These are phyloP conservation scores for Cataglyphis hispanica DNA, from an alignment of 1,140 invertebrate genomes.

Conservation along the genomic window DNA sequence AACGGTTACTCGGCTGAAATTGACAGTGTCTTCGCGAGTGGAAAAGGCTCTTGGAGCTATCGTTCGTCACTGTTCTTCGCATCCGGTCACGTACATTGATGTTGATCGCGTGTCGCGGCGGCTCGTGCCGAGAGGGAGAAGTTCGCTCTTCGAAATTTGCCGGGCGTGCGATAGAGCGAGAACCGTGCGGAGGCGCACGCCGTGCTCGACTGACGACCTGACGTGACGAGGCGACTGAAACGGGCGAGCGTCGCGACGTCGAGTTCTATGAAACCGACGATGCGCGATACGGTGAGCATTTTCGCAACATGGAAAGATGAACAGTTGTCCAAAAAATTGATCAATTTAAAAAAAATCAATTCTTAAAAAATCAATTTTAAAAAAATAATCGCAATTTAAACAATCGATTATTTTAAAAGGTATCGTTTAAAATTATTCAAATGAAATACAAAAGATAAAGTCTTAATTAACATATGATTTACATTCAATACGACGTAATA, in stretches of 20 bases:
- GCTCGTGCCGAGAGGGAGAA: slow-evolving; percentile 21
- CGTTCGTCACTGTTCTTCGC: slow-evolving; percentile 37
- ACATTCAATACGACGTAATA: neutral
- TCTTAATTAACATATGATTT: neutral
- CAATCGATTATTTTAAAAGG: neutral
- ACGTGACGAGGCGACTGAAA: slow-evolving; percentile 29
- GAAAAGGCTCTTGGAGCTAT: slow-evolving; percentile 19
- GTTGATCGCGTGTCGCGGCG: slow-evolving; percentile 47
- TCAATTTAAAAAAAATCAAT: too few relatives aligned
- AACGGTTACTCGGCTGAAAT: neutral
- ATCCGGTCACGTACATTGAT: slow-evolving; percentile 49
- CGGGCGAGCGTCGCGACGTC: slow-evolving; percentile 42
- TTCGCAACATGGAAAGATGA: neutral
- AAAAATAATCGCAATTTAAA: neutral
- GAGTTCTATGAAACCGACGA: neutral
- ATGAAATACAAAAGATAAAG: neutral
- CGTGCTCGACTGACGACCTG: slow-evolving; percentile 70
- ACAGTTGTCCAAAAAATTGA: neutral
- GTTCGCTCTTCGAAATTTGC: neutral
- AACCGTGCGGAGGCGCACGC: slow-evolving; percentile 67
- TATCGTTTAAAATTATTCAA: neutral
- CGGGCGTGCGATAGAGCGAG: slow-evolving; percentile 30
- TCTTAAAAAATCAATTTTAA: too few relatives aligned
- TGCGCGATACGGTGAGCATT: neutral
- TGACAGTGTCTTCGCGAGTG: neutral